Evolutionary conservation across 1,140 invertebrate genomes (phyloP).

Genomic region (Drosophila dunni): DNA sequence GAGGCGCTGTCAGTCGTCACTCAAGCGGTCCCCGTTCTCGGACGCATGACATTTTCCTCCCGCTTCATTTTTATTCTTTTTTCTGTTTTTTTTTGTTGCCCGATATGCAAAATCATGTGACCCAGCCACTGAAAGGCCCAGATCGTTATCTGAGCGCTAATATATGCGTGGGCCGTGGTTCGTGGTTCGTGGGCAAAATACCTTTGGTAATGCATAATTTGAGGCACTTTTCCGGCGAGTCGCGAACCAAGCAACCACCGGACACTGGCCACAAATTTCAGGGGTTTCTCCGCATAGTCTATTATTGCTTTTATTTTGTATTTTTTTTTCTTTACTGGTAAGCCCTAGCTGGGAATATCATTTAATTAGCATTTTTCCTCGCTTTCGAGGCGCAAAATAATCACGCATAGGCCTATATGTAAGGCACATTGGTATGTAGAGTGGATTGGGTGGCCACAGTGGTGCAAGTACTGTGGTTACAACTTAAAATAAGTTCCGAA

Average conservation of each 20-base stretch:
- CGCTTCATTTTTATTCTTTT: conserved; percentile 29
- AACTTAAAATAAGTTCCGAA: not conserved
- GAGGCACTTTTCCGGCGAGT: conserved; percentile 75
- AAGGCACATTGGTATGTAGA: not conserved
- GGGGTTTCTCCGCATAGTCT: conserved; percentile 32
- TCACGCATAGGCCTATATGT: conserved; percentile 75
- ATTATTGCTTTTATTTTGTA: conserved; percentile 6
- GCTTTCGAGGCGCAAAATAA: conserved; percentile 78
- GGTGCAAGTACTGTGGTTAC: conserved; percentile 3
- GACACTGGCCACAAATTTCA: conserved; percentile 57
- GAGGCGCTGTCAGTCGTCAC: conserved; percentile 78
- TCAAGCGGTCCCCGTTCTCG: conserved; percentile 40
- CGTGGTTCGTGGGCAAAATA: conserved; percentile 62
- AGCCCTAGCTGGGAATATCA: conserved; percentile 72
- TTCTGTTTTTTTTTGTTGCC: conserved; percentile 9
- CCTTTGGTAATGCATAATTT: conserved; percentile 77
- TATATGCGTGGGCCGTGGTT: conserved; percentile 53
- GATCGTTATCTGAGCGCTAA: conserved; percentile 73
- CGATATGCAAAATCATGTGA: conserved; percentile 79
- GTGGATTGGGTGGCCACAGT: conserved; percentile 26
- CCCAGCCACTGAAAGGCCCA: conserved; percentile 29
- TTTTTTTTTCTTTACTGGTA: conserved; percentile 21
- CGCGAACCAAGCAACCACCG: conserved; percentile 40
- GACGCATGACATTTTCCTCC: conserved; percentile 2
- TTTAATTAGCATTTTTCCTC: conserved; percentile 80